These are phyloP conservation scores for Zootermopsis nevadensis DNA, from an alignment of 2,888 invertebrate species.

Conservation along the genomic window DNA sequence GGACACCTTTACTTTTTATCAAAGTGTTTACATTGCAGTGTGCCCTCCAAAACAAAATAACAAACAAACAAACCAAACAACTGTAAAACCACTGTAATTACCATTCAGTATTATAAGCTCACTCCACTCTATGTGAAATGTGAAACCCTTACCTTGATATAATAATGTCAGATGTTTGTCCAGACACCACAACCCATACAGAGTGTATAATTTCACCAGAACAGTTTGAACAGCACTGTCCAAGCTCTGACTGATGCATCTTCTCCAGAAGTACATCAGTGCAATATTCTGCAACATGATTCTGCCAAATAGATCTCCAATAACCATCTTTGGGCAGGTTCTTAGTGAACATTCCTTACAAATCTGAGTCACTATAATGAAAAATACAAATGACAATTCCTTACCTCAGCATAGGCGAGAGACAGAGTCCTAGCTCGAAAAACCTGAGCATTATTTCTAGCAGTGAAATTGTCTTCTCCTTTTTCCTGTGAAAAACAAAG, in stretches of 20 bases:
- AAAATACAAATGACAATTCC: background rate
- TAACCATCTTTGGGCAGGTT: too few relatives aligned
- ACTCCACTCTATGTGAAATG: too few relatives aligned
- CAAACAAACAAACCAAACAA: too few relatives aligned
- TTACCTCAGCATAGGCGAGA: slow-evolving; percentile 79
- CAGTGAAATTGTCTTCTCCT: slow-evolving; percentile 77
- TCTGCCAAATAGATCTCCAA: too few relatives aligned
- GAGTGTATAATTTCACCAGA: slow-evolving; percentile 67
- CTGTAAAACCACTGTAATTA: too few relatives aligned
- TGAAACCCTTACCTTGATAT: slow-evolving; percentile 70
- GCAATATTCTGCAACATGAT: slow-evolving; percentile 66
- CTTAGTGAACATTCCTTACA: too few relatives aligned
- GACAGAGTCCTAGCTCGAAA: slow-evolving; percentile 81
- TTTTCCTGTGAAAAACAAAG: slow-evolving; percentile 68
- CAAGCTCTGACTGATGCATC: slow-evolving; percentile 61
- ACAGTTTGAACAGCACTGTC: slow-evolving; percentile 64
- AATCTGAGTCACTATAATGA: too few relatives aligned
- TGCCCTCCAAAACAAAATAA: too few relatives aligned
- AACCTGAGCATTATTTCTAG: slow-evolving; percentile 84
- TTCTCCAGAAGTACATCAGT: slow-evolving; percentile 67
- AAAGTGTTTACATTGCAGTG: too few relatives aligned
- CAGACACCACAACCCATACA: slow-evolving; percentile 71
- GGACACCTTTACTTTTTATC: too few relatives aligned
- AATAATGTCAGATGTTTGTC: slow-evolving; percentile 79
- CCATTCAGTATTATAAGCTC: too few relatives aligned